These are phyloP conservation scores for Prosapia bicincta DNA, from an alignment of 2,888 invertebrate genomes.

Conservation along the genomic window DNA sequence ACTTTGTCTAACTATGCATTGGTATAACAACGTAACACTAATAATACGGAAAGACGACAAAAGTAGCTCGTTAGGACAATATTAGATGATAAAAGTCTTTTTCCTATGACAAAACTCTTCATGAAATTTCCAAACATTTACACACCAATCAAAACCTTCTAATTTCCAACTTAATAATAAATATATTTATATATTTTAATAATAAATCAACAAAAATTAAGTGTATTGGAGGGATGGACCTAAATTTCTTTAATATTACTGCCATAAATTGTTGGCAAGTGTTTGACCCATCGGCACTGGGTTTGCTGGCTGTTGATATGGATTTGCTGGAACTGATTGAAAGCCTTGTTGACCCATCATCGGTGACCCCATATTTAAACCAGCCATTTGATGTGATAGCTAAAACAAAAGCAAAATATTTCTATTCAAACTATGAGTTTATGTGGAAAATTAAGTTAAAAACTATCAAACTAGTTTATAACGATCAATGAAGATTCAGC, in stretches of 20 bases:
- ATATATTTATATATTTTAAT: not conserved
- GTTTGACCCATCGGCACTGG: slow-evolving; percentile 4
- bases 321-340: slow-evolving; percentile 6
- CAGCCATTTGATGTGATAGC: slow-evolving; percentile 21
- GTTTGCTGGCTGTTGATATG: slow-evolving; percentile 21
- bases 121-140: not conserved
- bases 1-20: not conserved
- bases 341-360: not conserved
- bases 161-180: not conserved
- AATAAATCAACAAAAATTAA: not conserved
- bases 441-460: no score
- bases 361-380: slow-evolving; percentile 5
- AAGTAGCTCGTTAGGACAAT: not conserved
- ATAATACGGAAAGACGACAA: not conserved
- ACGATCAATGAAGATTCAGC: not conserved
- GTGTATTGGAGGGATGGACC: not conserved
- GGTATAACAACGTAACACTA: not conserved
- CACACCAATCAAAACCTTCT: not conserved
- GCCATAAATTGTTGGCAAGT: slow-evolving; percentile 12
- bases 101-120: not conserved
- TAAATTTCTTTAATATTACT: slow-evolving; percentile 9
- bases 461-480: no score
- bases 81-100: not conserved
- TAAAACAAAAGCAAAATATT: not conserved
- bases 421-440: not conserved